phyloP scores from a whole-genome alignment of 1,140 invertebrate species.

The Procambarus virginalis region DNA sequence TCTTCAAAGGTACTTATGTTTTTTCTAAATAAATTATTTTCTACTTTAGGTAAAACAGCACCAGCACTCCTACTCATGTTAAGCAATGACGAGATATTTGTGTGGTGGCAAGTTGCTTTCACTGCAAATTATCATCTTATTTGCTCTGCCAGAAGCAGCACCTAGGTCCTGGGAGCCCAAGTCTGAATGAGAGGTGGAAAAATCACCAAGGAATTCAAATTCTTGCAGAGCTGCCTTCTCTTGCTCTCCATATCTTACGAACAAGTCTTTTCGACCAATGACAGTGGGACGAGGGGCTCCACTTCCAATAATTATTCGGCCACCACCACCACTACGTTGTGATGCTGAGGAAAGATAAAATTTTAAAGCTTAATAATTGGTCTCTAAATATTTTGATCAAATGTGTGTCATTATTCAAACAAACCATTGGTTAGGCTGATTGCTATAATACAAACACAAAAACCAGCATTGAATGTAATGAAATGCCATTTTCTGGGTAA shows the following conservation, averaged over 20 bases:
- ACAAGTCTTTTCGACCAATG: slow-evolving; percentile 55
- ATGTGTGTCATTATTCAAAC: not conserved
- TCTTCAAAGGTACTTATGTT: slow-evolving; percentile 8
- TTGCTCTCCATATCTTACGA: slow-evolving; percentile 51
- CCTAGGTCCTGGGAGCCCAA: slow-evolving; percentile 54
- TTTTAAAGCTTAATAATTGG: not conserved
- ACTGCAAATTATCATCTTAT: not conserved
- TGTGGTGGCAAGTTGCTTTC: not conserved
- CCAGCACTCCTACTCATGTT: not conserved
- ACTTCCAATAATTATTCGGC: slow-evolving; percentile 27
- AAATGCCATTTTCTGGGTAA: too few species aligned
- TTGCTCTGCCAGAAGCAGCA: not conserved
- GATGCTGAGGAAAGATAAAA: slow-evolving; percentile 23
- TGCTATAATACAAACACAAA: too few species aligned
- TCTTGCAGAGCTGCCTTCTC: slow-evolving; percentile 56
- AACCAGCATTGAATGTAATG: too few species aligned
- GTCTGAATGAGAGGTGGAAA: slow-evolving; percentile 60
- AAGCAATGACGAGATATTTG: slow-evolving; percentile 2
- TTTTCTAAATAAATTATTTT: slow-evolving; percentile 21
- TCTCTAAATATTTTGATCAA: not conserved
- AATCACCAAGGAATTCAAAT: slow-evolving; percentile 60
- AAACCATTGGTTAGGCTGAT: too few species aligned
- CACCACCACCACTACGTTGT: slow-evolving; percentile 56
- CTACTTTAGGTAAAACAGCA: slow-evolving; percentile 27
- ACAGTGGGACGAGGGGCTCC: slow-evolving; percentile 42